A percentile compares a stretch with the other conserved stretches of the same genome.
Conservation (phyloP, 2,797 vertebrate species). For the Muraenolepis orangiensis region DNA sequence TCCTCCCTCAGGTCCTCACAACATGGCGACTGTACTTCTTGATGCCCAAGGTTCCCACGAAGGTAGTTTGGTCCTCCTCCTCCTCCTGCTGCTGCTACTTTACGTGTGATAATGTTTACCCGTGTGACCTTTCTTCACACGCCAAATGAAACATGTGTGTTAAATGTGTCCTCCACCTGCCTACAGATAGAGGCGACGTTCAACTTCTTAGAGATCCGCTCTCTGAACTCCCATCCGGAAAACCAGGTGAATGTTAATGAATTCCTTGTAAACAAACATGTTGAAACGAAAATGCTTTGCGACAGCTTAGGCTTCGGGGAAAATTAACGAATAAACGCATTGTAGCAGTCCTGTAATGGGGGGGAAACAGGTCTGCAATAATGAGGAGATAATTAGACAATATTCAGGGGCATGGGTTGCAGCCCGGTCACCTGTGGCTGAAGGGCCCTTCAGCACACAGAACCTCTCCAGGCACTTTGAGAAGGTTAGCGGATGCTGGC, state of each 20-base stretch:
- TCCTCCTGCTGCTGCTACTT: not conserved
- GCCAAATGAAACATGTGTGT: not conserved
- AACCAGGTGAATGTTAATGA: slow-evolving; percentile 72
- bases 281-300: not conserved
- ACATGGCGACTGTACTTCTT: slow-evolving; percentile 83
- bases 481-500: not conserved
- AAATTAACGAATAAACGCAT: slow-evolving; percentile 5
- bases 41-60: slow-evolving; percentile 76
- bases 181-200: slow-evolving; percentile 81
- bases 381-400: not conserved
- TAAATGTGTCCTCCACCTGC: not conserved
- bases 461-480: not conserved
- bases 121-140: not conserved
- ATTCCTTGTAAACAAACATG: no score
- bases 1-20: slow-evolving; percentile 72
- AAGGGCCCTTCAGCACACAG: not conserved
- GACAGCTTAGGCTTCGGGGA: slow-evolving; percentile 31
- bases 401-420: not conserved
- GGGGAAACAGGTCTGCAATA: not conserved
- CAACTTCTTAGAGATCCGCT: slow-evolving; percentile 84
- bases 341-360: not conserved
- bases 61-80: slow-evolving; percentile 46
- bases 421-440: not conserved
- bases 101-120: not conserved
- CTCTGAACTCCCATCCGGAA: slow-evolving; percentile 79